phyloP scores from a whole-genome alignment of 2,888 invertebrate species.

The Blomia tropicalis region DNA sequence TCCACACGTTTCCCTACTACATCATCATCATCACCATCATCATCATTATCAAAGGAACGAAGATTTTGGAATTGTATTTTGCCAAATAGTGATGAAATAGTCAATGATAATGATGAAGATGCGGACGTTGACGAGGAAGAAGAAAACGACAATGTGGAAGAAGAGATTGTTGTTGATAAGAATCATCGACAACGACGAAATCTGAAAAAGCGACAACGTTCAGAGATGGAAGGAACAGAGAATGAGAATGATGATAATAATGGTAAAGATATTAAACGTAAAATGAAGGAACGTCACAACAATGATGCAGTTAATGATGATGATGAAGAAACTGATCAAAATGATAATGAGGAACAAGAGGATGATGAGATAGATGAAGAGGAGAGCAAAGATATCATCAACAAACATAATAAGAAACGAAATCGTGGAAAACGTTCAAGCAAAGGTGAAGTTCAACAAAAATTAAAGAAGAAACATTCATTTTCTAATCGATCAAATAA shows the following conservation, averaged over 20 bases:
- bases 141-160: no score
- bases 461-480: not conserved
- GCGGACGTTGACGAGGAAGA: not conserved
- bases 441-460: no score
- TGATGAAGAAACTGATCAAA: no score
- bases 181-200: not conserved
- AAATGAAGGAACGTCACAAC: no score
- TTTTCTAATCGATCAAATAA: no score
- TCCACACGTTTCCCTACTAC: no score
- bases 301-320: no score
- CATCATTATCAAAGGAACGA: not conserved
- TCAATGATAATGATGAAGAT: not conserved
- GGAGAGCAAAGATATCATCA: not conserved
- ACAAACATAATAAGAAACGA: not conserved
- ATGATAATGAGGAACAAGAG: not conserved
- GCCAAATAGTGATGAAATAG: not conserved
- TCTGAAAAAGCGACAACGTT: not conserved
- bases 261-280: not conserved
- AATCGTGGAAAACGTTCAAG: not conserved
- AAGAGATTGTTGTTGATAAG: no score
- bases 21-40: not conserved
- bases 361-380: not conserved
- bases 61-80: no score
- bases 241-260: not conserved
- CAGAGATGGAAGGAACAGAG: not conserved